A percentile compares a stretch with the other conserved stretches of the same genome.
Evolutionary conservation across 92 coral and sea anemone genomes (phyloP).

Genomic region (Virgularia gustaviana): DNA sequence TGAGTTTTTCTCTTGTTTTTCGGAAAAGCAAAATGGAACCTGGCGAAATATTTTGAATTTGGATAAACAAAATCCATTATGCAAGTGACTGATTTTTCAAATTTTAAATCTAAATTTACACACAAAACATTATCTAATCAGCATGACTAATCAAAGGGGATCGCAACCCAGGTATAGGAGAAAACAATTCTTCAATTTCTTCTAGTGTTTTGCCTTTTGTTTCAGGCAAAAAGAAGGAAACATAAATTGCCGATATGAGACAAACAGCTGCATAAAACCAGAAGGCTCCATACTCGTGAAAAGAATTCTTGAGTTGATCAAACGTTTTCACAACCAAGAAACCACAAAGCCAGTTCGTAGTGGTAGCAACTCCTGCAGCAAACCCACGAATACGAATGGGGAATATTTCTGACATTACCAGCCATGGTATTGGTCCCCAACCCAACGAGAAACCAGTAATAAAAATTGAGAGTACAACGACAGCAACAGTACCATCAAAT

Average conservation of each 20-base stretch:
- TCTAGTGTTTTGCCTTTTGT: conserved; percentile 82
- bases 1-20: too few relatives aligned
- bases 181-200: conserved; percentile 67
- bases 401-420: conserved; percentile 76
- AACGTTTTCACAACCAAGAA: conserved; percentile 70
- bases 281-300: conserved; percentile 62
- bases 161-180: too few relatives aligned
- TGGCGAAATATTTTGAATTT: too few relatives aligned
- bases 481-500: conserved; percentile 47
- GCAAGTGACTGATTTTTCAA: too few relatives aligned
- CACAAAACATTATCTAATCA: too few relatives aligned
- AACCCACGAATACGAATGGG: conserved; percentile 73
- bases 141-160: too few relatives aligned
- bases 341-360: conserved; percentile 54
- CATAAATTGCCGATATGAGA: conserved; percentile 57
- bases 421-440: conserved; percentile 93
- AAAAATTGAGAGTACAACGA: conserved; percentile 51
- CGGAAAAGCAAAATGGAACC: too few relatives aligned
- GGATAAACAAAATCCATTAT: too few relatives aligned
- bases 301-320: conserved; percentile 43
- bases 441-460: conserved; percentile 60
- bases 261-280: conserved; percentile 76
- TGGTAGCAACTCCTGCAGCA: conserved; percentile 62
- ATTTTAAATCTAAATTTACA: too few relatives aligned
- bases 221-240: conserved; percentile 65